Evolutionary conservation across 2,113 vertebrate genomes (phyloP).

Genomic region (Campylomormyrus numenius): DNA sequence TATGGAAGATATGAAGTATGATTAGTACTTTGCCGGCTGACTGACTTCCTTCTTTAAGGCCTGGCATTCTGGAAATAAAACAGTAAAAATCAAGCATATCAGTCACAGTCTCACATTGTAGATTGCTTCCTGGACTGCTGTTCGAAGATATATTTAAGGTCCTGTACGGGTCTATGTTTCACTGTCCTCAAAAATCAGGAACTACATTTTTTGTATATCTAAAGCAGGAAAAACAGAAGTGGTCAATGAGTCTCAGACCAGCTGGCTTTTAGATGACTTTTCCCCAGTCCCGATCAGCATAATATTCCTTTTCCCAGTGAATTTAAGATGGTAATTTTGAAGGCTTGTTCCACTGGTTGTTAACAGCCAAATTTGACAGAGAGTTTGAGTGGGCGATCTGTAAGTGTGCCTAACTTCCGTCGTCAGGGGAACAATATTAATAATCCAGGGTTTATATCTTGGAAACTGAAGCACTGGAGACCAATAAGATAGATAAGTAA

Average conservation of each 20-base stretch:
- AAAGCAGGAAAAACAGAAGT: background rate
- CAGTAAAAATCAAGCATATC: background rate
- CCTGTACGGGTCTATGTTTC: background rate
- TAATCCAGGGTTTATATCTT: background rate
- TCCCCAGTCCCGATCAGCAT: background rate
- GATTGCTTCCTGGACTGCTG: background rate
- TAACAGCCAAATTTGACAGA: background rate
- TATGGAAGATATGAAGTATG: background rate
- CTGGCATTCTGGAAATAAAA: background rate
- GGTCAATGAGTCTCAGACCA: background rate
- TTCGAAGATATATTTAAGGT: background rate
- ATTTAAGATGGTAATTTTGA: background rate
- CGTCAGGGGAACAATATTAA: background rate
- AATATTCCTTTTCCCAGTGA: background rate
- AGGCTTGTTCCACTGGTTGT: background rate
- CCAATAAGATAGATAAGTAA: background rate
- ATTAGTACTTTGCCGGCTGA: background rate
- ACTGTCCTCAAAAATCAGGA: background rate
- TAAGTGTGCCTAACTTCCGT: background rate
- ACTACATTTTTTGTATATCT: background rate
- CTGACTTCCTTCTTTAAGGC: background rate
- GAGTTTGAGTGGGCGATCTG: background rate
- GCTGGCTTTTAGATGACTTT: background rate
- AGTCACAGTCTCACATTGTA: background rate
- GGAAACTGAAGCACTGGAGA: background rate